Percentiles rank a stretch among this genome's conserved stretches.
Evolutionary conservation across 2,797 vertebrate species (phyloP).

Genomic region (Neosilurus mollespiculum): DNA sequence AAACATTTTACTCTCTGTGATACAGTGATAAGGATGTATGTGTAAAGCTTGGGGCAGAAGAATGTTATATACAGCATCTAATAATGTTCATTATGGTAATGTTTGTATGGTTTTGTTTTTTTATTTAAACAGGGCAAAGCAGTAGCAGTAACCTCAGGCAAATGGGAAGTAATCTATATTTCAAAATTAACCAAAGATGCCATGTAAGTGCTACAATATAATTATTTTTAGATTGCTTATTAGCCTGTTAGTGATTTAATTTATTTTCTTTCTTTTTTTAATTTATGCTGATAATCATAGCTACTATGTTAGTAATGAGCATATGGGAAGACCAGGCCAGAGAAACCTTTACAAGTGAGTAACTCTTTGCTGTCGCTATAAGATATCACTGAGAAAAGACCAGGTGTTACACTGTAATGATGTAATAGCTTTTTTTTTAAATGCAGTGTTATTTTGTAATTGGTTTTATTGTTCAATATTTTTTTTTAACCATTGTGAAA

Average conservation of each 20-base stretch:
- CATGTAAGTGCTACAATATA: constrained; percentile 75
- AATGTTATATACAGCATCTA: constrained; percentile 18
- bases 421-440: neutral
- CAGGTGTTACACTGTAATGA: neutral
- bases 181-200: constrained; percentile 80
- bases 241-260: neutral
- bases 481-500: neutral
- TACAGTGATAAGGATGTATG: too few species aligned
- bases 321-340: constrained; percentile 78
- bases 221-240: neutral
- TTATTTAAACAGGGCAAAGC: constrained; percentile 79
- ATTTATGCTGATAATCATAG: constrained; percentile 69
- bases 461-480: neutral
- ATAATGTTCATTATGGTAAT: constrained; percentile 24
- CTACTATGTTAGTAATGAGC: constrained; percentile 92
- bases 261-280: constrained; percentile 16
- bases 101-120: constrained; percentile 45
- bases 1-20: too few species aligned
- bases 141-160: constrained; percentile 80
- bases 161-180: constrained; percentile 93
- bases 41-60: constrained; percentile 20
- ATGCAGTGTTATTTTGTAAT: neutral
- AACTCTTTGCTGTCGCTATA: neutral
- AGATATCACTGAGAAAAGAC: neutral
- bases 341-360: constrained; percentile 94